These are phyloP conservation scores for Dipodomys stephensi DNA, from an alignment of 2,113 vertebrate species.

Conservation along the genomic window DNA sequence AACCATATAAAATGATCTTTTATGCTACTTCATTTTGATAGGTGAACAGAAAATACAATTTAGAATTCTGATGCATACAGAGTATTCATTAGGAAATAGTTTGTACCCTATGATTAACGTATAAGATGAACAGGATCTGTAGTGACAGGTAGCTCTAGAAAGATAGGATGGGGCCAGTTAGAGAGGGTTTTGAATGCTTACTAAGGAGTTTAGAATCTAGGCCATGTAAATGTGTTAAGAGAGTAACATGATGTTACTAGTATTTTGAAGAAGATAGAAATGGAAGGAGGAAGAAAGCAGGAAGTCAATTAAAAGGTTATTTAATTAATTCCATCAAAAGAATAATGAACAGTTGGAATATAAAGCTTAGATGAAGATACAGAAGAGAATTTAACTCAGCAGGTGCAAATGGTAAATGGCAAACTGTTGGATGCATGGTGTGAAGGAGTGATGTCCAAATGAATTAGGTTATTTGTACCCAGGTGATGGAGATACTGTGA, in stretches of 20 bases:
- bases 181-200: not conserved
- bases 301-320: constrained; percentile 1
- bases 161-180: not conserved
- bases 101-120: not conserved
- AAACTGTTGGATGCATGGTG: not conserved
- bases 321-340: constrained; percentile 47
- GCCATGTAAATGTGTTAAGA: not conserved
- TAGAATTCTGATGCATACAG: not conserved
- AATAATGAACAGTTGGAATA: not conserved
- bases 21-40: constrained; percentile 45
- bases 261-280: constrained; percentile 57
- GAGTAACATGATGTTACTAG: not conserved
- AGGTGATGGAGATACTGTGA: not conserved
- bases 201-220: constrained; percentile 40
- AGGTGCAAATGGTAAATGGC: not conserved
- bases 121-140: not conserved
- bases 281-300: constrained; percentile 45
- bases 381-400: not conserved
- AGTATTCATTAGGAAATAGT: not conserved
- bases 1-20: not conserved
- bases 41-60: not conserved
- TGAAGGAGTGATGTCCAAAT: not conserved
- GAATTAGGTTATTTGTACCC: not conserved
- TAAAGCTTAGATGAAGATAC: not conserved
- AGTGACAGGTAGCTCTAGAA: constrained; percentile 41